A percentile compares a stretch with the other conserved stretches of the same genome.
These are phyloP conservation scores for Aphelenchoides avenae DNA, from an alignment of 1,140 invertebrate genomes.

Conservation along the genomic window DNA sequence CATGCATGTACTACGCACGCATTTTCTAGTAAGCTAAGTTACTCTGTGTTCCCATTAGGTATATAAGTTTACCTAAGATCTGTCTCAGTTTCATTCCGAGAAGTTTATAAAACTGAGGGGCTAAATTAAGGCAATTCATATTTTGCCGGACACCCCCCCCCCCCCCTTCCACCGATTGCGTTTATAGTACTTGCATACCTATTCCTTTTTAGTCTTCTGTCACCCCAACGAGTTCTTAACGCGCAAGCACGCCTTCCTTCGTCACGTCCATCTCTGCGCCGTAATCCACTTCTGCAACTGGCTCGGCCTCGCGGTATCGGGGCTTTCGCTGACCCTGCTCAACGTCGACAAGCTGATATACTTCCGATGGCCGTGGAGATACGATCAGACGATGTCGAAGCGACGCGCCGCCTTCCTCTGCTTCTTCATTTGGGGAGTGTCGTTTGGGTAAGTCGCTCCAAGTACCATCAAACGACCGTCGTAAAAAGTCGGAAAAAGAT, in stretches of 20 bases:
- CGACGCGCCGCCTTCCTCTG: constrained; percentile 48
- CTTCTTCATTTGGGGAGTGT: constrained; percentile 52
- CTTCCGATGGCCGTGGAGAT: constrained; percentile 55
- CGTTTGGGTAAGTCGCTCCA: constrained; percentile 42
- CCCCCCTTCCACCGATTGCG: constrained; percentile 8
- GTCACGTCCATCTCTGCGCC: constrained; percentile 53
- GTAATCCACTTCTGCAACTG: constrained; percentile 56
- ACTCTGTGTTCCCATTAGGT: not conserved
- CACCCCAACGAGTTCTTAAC: constrained; percentile 58
- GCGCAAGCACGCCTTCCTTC: constrained; percentile 55
- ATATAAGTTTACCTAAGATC: constrained; percentile 8
- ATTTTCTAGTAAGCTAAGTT: not conserved
- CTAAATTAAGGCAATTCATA: not conserved
- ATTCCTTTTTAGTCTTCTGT: constrained; percentile 55
- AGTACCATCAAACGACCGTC: not conserved
- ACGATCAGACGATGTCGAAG: constrained; percentile 58
- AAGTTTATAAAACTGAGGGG: not conserved
- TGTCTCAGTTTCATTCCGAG: too few relatives aligned
- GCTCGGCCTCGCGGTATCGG: constrained; percentile 58
- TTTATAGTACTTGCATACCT: constrained; percentile 7
- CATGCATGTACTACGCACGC: too few relatives aligned
- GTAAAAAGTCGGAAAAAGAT: too few relatives aligned
- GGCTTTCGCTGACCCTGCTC: constrained; percentile 53
- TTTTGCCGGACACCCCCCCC: not conserved
- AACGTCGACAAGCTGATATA: constrained; percentile 59